Percentiles rank a stretch among this genome's conserved stretches.
Evolutionary conservation across 2,797 vertebrate genomes (phyloP).

Genomic region (Spea hammondii): DNA sequence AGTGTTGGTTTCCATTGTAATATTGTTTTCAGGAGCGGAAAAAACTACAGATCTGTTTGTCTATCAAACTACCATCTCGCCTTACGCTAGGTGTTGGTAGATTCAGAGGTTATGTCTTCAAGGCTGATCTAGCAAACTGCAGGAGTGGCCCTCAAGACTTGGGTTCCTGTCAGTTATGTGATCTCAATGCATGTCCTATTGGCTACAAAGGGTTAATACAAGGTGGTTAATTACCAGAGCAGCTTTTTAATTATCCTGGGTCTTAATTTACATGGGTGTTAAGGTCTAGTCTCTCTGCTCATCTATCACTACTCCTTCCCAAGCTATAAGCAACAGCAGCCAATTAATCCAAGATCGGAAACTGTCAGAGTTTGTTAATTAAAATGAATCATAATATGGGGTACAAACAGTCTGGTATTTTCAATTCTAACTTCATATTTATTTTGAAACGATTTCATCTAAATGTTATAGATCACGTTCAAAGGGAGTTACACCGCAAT

Average conservation of each 20-base stretch:
- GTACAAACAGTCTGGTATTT: slow-evolving; percentile 12
- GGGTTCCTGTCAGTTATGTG: too few species aligned
- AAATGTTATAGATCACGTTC: neutral
- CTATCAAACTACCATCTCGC: too few species aligned
- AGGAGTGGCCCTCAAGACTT: too few species aligned
- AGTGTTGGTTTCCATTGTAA: too few species aligned
- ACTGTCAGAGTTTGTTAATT: slow-evolving; percentile 31
- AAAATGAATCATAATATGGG: slow-evolving; percentile 33
- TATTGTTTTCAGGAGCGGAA: too few species aligned
- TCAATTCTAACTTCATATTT: neutral
- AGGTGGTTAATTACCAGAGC: slow-evolving; percentile 16
- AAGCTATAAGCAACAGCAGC: slow-evolving; percentile 32
- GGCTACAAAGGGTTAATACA: slow-evolving; percentile 7
- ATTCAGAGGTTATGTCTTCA: too few species aligned
- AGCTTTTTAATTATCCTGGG: slow-evolving; percentile 20
- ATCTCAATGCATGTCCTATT: neutral
- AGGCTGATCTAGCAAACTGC: too few species aligned
- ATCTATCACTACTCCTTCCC: slow-evolving; percentile 34
- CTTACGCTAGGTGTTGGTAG: too few species aligned
- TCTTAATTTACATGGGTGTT: slow-evolving; percentile 38
- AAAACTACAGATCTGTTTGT: too few species aligned
- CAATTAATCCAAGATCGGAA: slow-evolving; percentile 40
- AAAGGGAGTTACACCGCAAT: neutral
- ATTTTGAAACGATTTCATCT: slow-evolving; percentile 6
- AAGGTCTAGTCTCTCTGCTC: slow-evolving; percentile 20